Evolutionary conservation across 2,797 vertebrate species (phyloP).

Genomic region (Hoplostethus atlanticus): DNA sequence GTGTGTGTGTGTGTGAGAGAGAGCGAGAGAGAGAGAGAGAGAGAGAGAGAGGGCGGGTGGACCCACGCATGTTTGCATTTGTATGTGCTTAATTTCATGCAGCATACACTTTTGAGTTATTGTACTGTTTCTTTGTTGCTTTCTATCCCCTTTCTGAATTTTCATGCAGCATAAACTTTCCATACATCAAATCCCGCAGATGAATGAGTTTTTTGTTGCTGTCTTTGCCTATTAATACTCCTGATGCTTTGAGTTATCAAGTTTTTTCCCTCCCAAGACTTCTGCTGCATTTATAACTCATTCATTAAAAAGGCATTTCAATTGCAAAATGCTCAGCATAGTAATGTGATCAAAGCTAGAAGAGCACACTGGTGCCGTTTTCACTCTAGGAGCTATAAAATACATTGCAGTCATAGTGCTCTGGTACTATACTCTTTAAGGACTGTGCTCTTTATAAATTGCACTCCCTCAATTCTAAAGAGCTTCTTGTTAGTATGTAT

Average conservation of each 20-base stretch:
- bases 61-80: constrained; percentile 1
- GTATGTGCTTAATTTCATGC: constrained; percentile 7
- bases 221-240: constrained; percentile 29
- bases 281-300: constrained; percentile 10
- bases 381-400: not conserved
- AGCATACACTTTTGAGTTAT: constrained; percentile 30
- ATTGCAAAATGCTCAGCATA: not conserved
- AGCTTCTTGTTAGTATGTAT: not conserved
- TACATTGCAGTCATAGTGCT: not conserved
- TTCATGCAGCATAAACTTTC: constrained; percentile 40
- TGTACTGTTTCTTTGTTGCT: constrained; percentile 37
- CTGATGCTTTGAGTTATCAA: not conserved
- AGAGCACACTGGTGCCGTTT: not conserved
- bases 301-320: not conserved
- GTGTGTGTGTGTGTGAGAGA: constrained; percentile 22
- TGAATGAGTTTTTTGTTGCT: not conserved
- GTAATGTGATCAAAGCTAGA: not conserved
- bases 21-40: too few relatives aligned
- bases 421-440: not conserved
- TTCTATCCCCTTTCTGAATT: constrained; percentile 23
- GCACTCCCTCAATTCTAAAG: not conserved
- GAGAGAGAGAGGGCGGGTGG: not conserved
- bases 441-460: not conserved
- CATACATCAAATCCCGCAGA: constrained; percentile 27
- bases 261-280: not conserved